Evolutionary conservation across 2,888 invertebrate genomes (phyloP), one percentile per base, ranked within the genome.

Genomic region (Colletes collaris): DNA sequence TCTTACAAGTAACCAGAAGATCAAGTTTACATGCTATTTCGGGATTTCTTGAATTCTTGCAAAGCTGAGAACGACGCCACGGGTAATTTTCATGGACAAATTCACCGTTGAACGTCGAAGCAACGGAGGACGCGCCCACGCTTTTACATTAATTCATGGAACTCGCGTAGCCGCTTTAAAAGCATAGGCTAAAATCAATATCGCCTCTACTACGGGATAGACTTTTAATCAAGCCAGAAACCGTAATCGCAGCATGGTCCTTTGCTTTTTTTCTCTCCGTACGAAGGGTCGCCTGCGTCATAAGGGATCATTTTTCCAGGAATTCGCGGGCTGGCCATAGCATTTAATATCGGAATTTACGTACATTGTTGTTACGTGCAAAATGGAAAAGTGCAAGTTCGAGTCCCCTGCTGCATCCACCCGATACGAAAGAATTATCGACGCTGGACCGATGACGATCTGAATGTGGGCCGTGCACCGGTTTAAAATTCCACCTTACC

Each of bases 311-410:
- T 53, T 69, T 67, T 66, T 49, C 69, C 53, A 60, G 56, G 56
- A 56, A 60, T 75, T 68, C 65, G 81, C 71, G 50, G 75, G 64
- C 62, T 81, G 56, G 16, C n/a, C 66, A 13, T 73, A 37, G 64
- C 77, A 71, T 77, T 82, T 82, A 67, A 81, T 81, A 86, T 85
- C 70, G 81, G 78, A 86, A 85, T 86, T 85, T 83, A 86, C 76
- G 84, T 76, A 75, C 50, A 40, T 49, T n/a, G 63, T 35, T 60
- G 60, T 60, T 60, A 60, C 16, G 59, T 40, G 44, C 16, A 44
- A 16, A 44, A 44, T 16, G 44, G 37, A 44, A 60, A 16, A 16
- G 8, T 44, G n/a, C 13, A n/a, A 59, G n/a, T 6, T 7, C 8
- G 16, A 5, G 10, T 10, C 8, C 44, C 16, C 11, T 16, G 0